Conservation (phyloP, 2,113 vertebrate species). For the Bubo blakistoni region DNA sequence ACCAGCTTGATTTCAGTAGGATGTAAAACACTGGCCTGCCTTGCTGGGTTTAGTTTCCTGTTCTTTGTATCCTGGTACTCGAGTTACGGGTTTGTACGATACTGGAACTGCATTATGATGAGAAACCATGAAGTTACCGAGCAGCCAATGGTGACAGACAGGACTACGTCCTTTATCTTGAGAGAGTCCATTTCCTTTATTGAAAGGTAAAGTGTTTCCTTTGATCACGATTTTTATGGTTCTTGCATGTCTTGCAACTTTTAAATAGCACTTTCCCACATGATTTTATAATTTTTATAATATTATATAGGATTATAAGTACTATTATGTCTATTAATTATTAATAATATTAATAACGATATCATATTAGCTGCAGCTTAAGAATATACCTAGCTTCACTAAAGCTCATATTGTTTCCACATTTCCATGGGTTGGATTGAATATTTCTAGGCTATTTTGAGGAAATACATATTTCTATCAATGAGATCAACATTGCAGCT, state of each 20-base stretch:
- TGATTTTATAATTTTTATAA: background rate
- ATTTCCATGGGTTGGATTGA: background rate
- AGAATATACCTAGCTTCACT: background rate
- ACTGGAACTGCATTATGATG: slow-evolving; percentile 93
- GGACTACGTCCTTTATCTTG: slow-evolving; percentile 68
- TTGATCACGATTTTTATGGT: background rate
- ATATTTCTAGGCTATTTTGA: background rate
- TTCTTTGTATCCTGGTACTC: slow-evolving; percentile 55
- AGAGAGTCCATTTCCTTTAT: slow-evolving; percentile 80
- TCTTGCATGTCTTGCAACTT: background rate
- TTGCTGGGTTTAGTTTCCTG: slow-evolving; percentile 32
- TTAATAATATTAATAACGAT: background rate
- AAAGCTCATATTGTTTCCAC: background rate
- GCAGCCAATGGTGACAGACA: slow-evolving; percentile 82
- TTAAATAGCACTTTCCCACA: background rate
- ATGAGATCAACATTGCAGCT: background rate
- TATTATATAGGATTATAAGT: background rate
- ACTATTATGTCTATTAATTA: background rate
- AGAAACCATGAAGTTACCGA: slow-evolving; percentile 80
- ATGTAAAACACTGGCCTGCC: slow-evolving; percentile 24
- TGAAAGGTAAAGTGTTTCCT: slow-evolving; percentile 71
- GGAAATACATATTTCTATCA: background rate
- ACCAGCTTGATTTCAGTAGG: slow-evolving; percentile 48
- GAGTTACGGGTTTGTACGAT: slow-evolving; percentile 69
- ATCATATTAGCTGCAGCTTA: background rate